A percentile compares a stretch with the other conserved stretches of the same genome.
Evolutionary conservation across 2,797 vertebrate genomes (phyloP).

Genomic region (Rhinella marina): DNA sequence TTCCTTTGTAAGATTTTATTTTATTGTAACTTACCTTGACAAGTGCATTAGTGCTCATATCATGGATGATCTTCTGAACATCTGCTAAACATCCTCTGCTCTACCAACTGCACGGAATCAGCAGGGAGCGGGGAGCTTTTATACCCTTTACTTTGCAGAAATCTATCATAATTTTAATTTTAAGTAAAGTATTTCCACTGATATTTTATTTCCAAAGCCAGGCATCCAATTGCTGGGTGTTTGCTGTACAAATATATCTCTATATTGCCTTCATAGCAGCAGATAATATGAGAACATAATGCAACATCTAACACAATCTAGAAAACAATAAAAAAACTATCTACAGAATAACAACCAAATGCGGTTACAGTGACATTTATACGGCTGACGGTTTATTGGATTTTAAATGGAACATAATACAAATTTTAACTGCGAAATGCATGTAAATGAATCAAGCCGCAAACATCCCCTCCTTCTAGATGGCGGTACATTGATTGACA

Average conservation of each 20-base stretch:
- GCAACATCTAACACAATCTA: slow-evolving; percentile 49
- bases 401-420: slow-evolving; percentile 43
- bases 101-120: not conserved
- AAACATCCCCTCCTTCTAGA: slow-evolving; percentile 1
- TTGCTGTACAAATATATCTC: slow-evolving; percentile 20
- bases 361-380: slow-evolving; percentile 12
- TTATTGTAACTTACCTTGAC: slow-evolving; percentile 9
- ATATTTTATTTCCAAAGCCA: slow-evolving; percentile 21
- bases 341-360: slow-evolving; percentile 2
- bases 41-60: not conserved
- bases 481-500: slow-evolving; percentile 23
- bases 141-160: not conserved
- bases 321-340: slow-evolving; percentile 21
- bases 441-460: slow-evolving; percentile 26
- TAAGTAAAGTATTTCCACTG: slow-evolving; percentile 11
- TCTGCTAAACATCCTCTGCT: not conserved
- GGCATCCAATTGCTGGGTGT: slow-evolving; percentile 1
- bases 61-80: not conserved
- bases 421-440: slow-evolving; percentile 9
- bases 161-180: not conserved
- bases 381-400: slow-evolving; percentile 8
- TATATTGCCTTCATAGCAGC: not conserved
- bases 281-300: slow-evolving; percentile 47
- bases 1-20: not conserved
- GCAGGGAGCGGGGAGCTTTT: not conserved